These are phyloP conservation scores for Ophiodon elongatus DNA, from an alignment of 2,113 vertebrate genomes.

Conservation along the genomic window DNA sequence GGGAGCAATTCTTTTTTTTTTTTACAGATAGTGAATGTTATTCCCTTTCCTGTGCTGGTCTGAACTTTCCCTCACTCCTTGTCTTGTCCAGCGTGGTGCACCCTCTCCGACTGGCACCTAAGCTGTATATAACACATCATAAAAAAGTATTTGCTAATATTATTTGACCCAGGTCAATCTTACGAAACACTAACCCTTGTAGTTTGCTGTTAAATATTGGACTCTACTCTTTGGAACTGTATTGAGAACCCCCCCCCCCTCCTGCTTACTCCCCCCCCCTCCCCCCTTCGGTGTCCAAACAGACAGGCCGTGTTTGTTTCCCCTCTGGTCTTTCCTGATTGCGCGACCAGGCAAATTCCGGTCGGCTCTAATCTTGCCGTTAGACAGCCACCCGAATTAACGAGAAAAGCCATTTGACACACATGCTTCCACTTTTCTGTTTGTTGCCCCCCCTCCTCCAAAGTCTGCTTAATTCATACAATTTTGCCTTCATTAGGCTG, in stretches of 20 bases:
- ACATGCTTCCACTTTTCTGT: slow-evolving; percentile 86
- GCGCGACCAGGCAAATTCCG: slow-evolving; percentile 51
- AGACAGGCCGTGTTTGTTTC: slow-evolving; percentile 67
- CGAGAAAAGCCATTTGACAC: slow-evolving; percentile 76
- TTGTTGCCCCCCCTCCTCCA: slow-evolving; percentile 68
- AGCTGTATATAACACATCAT: slow-evolving; percentile 65
- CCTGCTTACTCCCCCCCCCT: slow-evolving; percentile 3
- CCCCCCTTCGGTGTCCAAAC: slow-evolving; percentile 48
- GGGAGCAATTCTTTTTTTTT: neutral
- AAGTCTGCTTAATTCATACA: slow-evolving; percentile 80
- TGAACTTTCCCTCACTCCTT: slow-evolving; percentile 34
- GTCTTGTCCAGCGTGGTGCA: slow-evolving; percentile 24
- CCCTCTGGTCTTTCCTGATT: slow-evolving; percentile 79
- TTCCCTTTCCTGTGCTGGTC: slow-evolving; percentile 14
- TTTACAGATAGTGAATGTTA: neutral
- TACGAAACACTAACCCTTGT: slow-evolving; percentile 44
- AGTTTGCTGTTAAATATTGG: slow-evolving; percentile 66
- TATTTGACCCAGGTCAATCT: slow-evolving; percentile 61
- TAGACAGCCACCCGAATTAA: slow-evolving; percentile 66
- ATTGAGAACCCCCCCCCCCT: slow-evolving; percentile 12
- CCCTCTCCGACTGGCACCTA: slow-evolving; percentile 59
- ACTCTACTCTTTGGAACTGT: slow-evolving; percentile 53
- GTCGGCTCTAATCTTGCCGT: slow-evolving; percentile 79
- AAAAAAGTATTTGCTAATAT: slow-evolving; percentile 64
- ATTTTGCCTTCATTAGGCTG: slow-evolving; percentile 83